phyloP scores from a whole-genome alignment of 2,888 invertebrate genomes.

The Apamea sordens region DNA sequence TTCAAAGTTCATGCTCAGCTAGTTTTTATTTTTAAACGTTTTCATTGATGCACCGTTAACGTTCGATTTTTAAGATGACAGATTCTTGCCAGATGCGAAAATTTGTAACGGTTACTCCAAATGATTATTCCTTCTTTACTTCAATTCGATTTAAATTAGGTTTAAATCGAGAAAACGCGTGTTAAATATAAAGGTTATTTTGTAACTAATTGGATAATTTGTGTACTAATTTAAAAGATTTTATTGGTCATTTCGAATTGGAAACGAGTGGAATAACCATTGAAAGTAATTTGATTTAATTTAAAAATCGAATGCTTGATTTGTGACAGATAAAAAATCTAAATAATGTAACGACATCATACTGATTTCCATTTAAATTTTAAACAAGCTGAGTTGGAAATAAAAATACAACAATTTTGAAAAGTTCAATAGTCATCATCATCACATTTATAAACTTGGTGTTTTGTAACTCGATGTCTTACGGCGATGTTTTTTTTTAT shows the following conservation, averaged over 20 bases:
- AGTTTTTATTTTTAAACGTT: constrained; percentile 50
- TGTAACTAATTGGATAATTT: constrained; percentile 30
- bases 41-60: constrained; percentile 44
- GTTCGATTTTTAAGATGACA: constrained; percentile 36
- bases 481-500: neutral
- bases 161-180: constrained; percentile 26
- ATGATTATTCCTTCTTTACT: constrained; percentile 12
- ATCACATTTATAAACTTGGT: neutral
- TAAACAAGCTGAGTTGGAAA: neutral
- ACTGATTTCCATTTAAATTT: constrained; percentile 15
- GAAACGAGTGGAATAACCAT: constrained; percentile 12
- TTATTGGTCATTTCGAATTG: constrained; percentile 13
- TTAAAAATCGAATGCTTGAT: constrained; percentile 7
- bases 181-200: constrained; percentile 15
- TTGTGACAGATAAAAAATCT: constrained; percentile 4
- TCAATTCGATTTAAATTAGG: constrained; percentile 26
- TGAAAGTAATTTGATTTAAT: constrained; percentile 30
- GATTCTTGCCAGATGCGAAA: constrained; percentile 23
- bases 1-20: constrained; percentile 48
- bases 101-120: constrained; percentile 38
- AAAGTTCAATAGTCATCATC: neutral
- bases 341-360: constrained; percentile 6
- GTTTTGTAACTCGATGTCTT: neutral
- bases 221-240: constrained; percentile 9
- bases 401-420: neutral